phyloP scores from a whole-genome alignment of 2,888 invertebrate genomes.

The Opisthograptis luteolata region DNA sequence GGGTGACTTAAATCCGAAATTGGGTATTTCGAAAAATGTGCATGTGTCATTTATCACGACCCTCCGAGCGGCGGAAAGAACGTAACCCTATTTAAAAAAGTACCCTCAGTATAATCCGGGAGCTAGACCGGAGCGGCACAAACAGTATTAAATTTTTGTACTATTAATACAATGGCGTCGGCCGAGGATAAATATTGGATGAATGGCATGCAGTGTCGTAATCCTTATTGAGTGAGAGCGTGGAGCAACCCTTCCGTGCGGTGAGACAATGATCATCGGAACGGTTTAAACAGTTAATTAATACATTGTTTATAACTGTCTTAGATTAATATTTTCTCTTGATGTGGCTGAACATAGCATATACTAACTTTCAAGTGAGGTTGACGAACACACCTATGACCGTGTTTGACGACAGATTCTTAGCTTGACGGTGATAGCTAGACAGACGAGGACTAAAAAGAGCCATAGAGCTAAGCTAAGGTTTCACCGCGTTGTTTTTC shows the following conservation, averaged over 20 bases:
- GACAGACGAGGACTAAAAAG: too few species aligned
- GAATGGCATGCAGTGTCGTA: slow-evolving; percentile 56
- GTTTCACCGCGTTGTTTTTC: too few species aligned
- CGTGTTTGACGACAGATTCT: too few species aligned
- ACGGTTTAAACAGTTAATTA: slow-evolving; percentile 1
- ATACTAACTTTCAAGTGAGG: too few species aligned
- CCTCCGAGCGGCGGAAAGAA: slow-evolving; percentile 73
- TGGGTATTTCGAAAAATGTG: slow-evolving; percentile 85
- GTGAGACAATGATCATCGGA: slow-evolving; percentile 7
- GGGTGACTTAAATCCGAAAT: slow-evolving; percentile 86
- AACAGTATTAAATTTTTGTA: slow-evolving; percentile 82
- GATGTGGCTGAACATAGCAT: too few species aligned
- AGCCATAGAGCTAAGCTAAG: too few species aligned
- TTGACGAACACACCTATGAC: too few species aligned
- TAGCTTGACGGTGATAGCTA: too few species aligned
- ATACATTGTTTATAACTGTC: not conserved
- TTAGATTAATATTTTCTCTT: too few species aligned
- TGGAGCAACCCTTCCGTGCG: slow-evolving; percentile 26
- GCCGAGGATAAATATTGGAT: slow-evolving; percentile 79
- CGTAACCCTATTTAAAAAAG: slow-evolving; percentile 84
- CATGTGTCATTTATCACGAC: slow-evolving; percentile 85
- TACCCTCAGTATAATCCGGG: slow-evolving; percentile 74
- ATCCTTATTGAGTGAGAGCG: slow-evolving; percentile 74
- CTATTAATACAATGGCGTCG: slow-evolving; percentile 74
- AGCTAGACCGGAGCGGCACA: slow-evolving; percentile 70